Conservation (phyloP, 2,113 vertebrate species). For the Lontra canadensis region DNA sequence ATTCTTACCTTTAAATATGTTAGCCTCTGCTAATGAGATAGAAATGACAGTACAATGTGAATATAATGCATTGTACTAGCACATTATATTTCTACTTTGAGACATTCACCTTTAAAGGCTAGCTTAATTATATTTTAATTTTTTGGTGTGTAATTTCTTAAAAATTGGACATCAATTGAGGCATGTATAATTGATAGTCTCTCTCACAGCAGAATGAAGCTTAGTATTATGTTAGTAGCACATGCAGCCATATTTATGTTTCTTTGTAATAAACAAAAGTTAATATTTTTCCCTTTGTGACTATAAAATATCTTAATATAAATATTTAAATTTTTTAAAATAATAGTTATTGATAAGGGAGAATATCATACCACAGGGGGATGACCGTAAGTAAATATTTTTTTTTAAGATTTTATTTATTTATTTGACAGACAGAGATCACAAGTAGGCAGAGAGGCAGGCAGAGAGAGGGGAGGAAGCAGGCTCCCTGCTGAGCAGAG, state of each 20-base stretch:
- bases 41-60: background rate
- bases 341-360: background rate
- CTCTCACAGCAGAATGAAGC: background rate
- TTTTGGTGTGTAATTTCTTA: background rate
- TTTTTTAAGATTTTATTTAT: background rate
- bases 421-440: too few species aligned
- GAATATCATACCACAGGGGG: background rate
- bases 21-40: background rate
- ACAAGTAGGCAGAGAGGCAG: too few species aligned
- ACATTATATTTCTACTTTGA: background rate
- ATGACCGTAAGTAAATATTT: background rate
- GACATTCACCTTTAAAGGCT: background rate
- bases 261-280: slow-evolving; percentile 1
- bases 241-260: background rate
- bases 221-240: background rate
- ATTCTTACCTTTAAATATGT: background rate
- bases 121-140: background rate
- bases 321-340: slow-evolving; percentile 17
- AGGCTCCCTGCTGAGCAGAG: too few species aligned
- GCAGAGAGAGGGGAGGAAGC: too few species aligned
- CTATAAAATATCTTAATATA: background rate
- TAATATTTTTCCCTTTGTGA: background rate
- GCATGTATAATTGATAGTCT: background rate
- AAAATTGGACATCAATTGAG: background rate
- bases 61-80: background rate